Percentiles rank a stretch among this genome's conserved stretches.
Evolutionary conservation across 2,113 vertebrate genomes (phyloP).

Genomic region (Pteruthius melanotis): DNA sequence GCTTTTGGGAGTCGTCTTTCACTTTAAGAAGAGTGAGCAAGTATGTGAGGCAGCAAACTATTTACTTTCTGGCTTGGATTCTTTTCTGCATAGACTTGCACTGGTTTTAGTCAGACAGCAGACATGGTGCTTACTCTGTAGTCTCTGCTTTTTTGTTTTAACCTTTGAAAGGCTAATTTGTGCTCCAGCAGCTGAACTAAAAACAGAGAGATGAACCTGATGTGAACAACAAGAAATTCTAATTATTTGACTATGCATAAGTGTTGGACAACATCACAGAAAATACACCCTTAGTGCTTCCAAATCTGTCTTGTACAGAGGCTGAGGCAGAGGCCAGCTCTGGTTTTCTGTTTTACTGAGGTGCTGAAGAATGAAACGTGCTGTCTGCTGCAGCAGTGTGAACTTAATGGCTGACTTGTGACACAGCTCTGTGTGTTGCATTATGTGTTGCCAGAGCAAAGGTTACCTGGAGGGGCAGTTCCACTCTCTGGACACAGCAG

Average conservation of each 20-base stretch:
- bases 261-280: not conserved
- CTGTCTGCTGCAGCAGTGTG: not conserved
- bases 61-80: constrained; percentile 23
- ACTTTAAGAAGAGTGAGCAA: constrained; percentile 12
- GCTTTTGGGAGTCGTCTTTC: not conserved
- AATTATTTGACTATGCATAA: not conserved
- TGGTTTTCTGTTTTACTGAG: not conserved
- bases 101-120: not conserved
- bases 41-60: not conserved
- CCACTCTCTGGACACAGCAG: not conserved
- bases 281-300: not conserved
- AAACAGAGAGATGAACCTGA: not conserved
- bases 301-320: not conserved
- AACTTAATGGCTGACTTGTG: not conserved
- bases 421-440: not conserved
- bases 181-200: not conserved
- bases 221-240: not conserved
- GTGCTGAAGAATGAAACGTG: not conserved
- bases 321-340: not conserved
- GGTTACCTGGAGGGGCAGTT: not conserved
- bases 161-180: not conserved
- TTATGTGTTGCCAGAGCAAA: not conserved
- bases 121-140: not conserved
- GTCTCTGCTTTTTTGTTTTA: not conserved
- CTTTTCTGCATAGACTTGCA: not conserved